A percentile compares a stretch with the other conserved stretches of the same genome.
Evolutionary conservation across 2,888 invertebrate species (phyloP).

Genomic region (Agriopis leucophaearia): DNA sequence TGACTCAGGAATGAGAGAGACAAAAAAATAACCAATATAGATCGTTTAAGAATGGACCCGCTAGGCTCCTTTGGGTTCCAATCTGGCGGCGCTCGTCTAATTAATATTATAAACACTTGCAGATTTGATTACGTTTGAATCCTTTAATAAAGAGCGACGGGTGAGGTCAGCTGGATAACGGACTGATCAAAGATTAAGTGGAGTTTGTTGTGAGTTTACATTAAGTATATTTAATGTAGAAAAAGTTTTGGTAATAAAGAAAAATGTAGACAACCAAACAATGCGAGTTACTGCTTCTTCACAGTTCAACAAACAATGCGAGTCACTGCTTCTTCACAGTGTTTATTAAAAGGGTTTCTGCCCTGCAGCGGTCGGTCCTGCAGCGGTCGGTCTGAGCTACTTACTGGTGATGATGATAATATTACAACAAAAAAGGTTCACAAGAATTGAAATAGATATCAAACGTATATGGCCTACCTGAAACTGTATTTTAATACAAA

Average conservation of each 20-base stretch:
- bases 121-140: conserved; percentile 42
- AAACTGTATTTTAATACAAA: too few species aligned
- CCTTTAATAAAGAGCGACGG: conserved; percentile 27
- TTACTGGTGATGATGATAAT: too few species aligned
- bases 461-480: too few species aligned
- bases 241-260: conserved; percentile 1
- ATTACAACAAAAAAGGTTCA: too few species aligned
- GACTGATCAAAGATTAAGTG: conserved; percentile 13
- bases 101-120: conserved; percentile 44
- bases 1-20: neutral
- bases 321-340: too few species aligned
- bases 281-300: too few species aligned
- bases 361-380: too few species aligned
- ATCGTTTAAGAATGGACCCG: neutral
- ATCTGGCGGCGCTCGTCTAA: conserved; percentile 29
- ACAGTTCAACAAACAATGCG: too few species aligned
- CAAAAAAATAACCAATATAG: neutral
- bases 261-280: neutral
- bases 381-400: too few species aligned
- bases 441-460: too few species aligned
- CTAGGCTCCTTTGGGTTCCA: neutral
- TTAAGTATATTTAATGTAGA: neutral
- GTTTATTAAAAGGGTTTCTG: too few species aligned
- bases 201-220: conserved; percentile 11
- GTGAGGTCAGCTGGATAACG: conserved; percentile 4